Evolutionary conservation across 2,888 invertebrate species (phyloP).

Genomic region (Acanthosoma haemorrhoidale): DNA sequence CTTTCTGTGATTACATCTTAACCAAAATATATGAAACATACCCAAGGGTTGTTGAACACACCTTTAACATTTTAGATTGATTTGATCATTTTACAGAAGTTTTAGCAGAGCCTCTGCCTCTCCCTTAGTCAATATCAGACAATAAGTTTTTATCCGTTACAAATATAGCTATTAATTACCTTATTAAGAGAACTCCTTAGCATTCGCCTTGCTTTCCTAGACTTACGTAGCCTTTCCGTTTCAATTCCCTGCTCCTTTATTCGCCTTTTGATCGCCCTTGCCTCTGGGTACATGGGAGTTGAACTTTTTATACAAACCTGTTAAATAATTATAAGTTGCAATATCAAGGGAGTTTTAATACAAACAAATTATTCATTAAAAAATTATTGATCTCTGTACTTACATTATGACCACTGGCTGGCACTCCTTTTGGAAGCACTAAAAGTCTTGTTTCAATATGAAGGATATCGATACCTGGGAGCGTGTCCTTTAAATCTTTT

Average conservation of each 20-base stretch:
- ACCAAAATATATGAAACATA: not conserved
- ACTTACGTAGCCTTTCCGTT: conserved; percentile 38
- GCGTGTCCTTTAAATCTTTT: conserved; percentile 26
- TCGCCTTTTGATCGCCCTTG: conserved; percentile 42
- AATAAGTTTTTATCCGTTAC: too few species aligned
- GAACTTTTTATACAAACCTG: conserved; percentile 44
- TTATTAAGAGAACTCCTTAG: conserved; percentile 50
- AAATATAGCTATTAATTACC: conserved; percentile 41
- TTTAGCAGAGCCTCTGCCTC: too few species aligned
- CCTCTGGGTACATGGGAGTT: conserved; percentile 41
- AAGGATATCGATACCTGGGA: conserved; percentile 40
- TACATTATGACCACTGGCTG: conserved; percentile 42
- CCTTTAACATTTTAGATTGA: not conserved
- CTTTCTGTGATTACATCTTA: too few species aligned
- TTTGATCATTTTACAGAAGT: too few species aligned
- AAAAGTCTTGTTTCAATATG: conserved; percentile 41
- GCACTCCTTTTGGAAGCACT: conserved; percentile 42
- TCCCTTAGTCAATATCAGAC: too few species aligned
- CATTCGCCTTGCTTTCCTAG: conserved; percentile 47
- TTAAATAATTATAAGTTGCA: too few species aligned
- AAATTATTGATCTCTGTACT: too few species aligned
- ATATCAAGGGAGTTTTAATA: too few species aligned
- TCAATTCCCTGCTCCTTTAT: conserved; percentile 40
- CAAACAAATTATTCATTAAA: too few species aligned
- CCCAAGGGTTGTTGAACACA: not conserved